Evolutionary conservation across 2,113 vertebrate species (phyloP).

Genomic region (Strix uralensis): DNA sequence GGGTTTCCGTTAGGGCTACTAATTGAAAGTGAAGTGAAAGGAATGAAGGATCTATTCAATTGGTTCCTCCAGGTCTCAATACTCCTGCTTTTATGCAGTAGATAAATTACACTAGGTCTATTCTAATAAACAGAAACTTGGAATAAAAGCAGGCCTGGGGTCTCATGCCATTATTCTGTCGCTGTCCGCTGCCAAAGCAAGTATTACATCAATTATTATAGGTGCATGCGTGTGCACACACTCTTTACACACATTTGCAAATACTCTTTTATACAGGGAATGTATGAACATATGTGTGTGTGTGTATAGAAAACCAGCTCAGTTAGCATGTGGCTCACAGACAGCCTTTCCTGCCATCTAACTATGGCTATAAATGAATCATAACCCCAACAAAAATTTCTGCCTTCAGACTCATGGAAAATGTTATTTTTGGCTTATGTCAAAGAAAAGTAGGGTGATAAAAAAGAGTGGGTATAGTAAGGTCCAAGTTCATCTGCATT

Average conservation of each 20-base stretch:
- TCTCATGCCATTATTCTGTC: background rate
- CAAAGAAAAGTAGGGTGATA: background rate
- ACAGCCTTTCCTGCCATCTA: slow-evolving; percentile 1
- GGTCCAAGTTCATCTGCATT: background rate
- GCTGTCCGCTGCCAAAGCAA: background rate
- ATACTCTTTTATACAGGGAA: background rate
- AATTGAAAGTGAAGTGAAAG: background rate
- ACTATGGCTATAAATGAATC: background rate
- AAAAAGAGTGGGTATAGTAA: background rate
- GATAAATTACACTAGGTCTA: background rate
- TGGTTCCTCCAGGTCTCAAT: background rate
- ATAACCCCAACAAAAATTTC: background rate
- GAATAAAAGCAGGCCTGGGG: background rate
- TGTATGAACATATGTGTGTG: background rate
- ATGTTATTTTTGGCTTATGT: background rate
- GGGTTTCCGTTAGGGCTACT: background rate
- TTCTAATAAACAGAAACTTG: background rate
- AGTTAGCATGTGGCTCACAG: slow-evolving; percentile 4
- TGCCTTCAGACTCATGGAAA: slow-evolving; percentile 5
- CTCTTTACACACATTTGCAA: background rate
- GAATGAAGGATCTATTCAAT: background rate
- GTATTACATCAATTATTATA: background rate
- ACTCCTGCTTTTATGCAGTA: background rate
- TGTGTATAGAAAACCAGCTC: background rate
- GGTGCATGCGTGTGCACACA: background rate